Percentiles rank a stretch among this genome's conserved stretches.
Conservation (phyloP, 2,888 invertebrate genomes). For the Phaonia tiefii region DNA sequence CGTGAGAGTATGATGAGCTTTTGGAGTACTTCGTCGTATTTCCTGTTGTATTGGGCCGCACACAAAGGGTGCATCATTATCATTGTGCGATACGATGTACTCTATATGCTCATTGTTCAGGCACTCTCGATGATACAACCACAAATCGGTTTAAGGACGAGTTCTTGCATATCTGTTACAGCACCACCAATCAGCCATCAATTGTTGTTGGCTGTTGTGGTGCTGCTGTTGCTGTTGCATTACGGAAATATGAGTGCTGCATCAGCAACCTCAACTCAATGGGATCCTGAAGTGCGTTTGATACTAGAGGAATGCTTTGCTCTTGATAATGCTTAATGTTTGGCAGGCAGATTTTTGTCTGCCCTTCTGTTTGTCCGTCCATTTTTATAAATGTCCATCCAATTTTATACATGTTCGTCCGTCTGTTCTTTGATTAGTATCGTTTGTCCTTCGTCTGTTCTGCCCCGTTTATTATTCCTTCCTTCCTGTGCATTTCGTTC, state of each 20-base stretch:
- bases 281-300: not conserved
- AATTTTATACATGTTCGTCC: too few relatives aligned
- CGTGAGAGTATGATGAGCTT: conserved; percentile 35
- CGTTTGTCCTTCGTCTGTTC: too few relatives aligned
- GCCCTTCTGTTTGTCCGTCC: not conserved
- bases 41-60: conserved; percentile 23
- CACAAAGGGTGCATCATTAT: conserved; percentile 2
- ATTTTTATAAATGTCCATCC: too few relatives aligned
- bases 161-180: conserved; percentile 18
- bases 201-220: conserved; percentile 28
- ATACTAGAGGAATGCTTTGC: not conserved
- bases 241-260: conserved; percentile 4
- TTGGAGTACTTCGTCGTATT: conserved; percentile 23
- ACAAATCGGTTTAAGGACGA: conserved; percentile 2
- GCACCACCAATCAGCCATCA: conserved; percentile 3
- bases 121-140: not conserved
- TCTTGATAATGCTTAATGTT: not conserved
- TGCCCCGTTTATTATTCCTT: too few relatives aligned
- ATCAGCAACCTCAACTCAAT: not conserved
- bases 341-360: not conserved
- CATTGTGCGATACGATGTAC: too few relatives aligned
- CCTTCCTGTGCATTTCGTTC: too few relatives aligned
- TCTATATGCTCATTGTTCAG: conserved; percentile 26
- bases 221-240: not conserved
- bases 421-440: too few relatives aligned